Evolutionary conservation across 2,113 vertebrate species (phyloP), one percentile per base, ranked within the genome.

Genomic region (Gymnorhina tibicen): DNA sequence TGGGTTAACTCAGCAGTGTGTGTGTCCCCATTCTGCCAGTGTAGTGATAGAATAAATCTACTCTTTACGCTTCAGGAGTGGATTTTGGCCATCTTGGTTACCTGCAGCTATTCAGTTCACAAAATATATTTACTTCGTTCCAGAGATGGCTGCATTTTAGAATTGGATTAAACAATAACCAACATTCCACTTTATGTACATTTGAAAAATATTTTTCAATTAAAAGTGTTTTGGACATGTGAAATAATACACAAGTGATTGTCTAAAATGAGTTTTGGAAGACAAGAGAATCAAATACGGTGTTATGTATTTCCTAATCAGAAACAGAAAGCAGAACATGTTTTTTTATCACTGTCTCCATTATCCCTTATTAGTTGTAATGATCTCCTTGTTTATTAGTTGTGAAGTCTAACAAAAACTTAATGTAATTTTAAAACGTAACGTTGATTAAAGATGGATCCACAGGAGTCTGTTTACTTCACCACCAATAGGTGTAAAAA

Each of bases 241-340:
- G 17, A 78, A 82, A 88, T 39, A 50, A 52, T 59, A 52, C 23
- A 56, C 3, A 56, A 1, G 9, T 44, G 20, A 49, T 17, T 46
- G 17, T 50, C 30, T 73, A 81, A 91, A 95, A 62, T 58, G 24
- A 81, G 23, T 35, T 87, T 85, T 60, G 67, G 10, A 79, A 91
- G 16, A 46, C 10, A 81, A 74, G 52, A 39, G 4, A 39, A 74
- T 42, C 10, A 53, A 13, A 3, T 41, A 81, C 2, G 0, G 14
- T 27, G 0, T 22, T 53, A n/a, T 3, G 2, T 16, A 41, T 42
- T 77, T 89, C 9, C 11, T 59, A n/a, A 39, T 11, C 2, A 13
- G 49, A 84, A 76, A 53, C 13, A 78, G 20, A 42, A 69, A 73
- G 6, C 2, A 47, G 27, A 77, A 69, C 8, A 19, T 8, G 3